Evolutionary conservation across 53 echinoderm and acorn worm genomes (phyloP).

Genomic region (Temnopleurus reevesii): DNA sequence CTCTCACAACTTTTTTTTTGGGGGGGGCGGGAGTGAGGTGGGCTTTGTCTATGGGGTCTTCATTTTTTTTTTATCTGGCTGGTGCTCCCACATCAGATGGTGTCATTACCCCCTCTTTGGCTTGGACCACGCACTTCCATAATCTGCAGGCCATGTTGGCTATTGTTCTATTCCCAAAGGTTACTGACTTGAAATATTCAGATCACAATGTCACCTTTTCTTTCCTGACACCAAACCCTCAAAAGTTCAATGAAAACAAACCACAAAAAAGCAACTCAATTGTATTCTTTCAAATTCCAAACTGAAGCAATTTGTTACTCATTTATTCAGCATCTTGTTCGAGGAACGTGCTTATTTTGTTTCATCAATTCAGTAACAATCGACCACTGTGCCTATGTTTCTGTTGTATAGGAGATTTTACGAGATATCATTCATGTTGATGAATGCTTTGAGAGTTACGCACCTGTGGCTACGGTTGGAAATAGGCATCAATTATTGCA

Average conservation of each 20-base stretch:
- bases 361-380: slow-evolving; percentile 13
- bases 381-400: neutral
- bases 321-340: slow-evolving; percentile 14
- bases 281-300: slow-evolving; percentile 2
- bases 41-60: no score
- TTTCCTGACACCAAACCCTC: neutral
- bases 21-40: no score
- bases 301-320: slow-evolving; percentile 47
- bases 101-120: no score
- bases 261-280: slow-evolving; percentile 27
- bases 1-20: no score
- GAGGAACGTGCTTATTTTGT: neutral
- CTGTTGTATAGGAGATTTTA: neutral
- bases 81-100: no score
- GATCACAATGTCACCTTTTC: neutral
- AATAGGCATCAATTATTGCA: slow-evolving; percentile 17
- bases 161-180: slow-evolving; percentile 28
- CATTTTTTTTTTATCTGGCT: no score
- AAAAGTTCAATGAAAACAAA: neutral
- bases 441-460: neutral
- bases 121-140: no score
- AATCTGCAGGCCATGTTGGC: no score
- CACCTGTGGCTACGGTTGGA: slow-evolving; percentile 27
- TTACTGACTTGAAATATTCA: slow-evolving; percentile 22
- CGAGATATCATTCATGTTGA: slow-evolving; percentile 15